A percentile compares a stretch with the other conserved stretches of the same genome.
Evolutionary conservation across 64 coral and sea anemone species (phyloP).

Genomic region (Cladopsammia gracilis): DNA sequence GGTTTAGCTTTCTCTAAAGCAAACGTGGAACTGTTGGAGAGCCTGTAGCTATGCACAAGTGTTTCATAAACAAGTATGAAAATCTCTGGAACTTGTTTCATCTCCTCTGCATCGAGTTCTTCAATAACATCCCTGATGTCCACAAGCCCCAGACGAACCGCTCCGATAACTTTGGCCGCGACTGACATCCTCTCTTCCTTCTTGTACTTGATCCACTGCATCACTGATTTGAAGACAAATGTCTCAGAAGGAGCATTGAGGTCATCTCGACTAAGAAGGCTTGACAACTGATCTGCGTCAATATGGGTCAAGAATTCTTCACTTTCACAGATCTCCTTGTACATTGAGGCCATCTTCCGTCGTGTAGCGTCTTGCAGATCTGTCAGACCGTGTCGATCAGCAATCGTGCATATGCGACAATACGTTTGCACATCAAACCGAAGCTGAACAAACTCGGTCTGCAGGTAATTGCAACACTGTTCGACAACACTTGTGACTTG

Average conservation of each 20-base stretch:
- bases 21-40: slow-evolving; percentile 1
- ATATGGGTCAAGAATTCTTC: neutral
- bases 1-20: slow-evolving; percentile 10
- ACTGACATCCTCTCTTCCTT: slow-evolving; percentile 3
- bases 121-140: neutral
- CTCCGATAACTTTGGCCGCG: neutral
- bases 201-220: slow-evolving; percentile 11
- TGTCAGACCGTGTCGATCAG: slow-evolving; percentile 1
- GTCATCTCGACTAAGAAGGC: neutral
- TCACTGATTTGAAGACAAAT: neutral
- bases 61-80: no score
- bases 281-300: neutral
- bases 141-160: slow-evolving; percentile 31
- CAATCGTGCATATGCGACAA: neutral
- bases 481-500: neutral
- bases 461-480: neutral
- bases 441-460: neutral
- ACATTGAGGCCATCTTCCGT: neutral
- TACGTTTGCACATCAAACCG: neutral
- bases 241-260: neutral
- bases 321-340: neutral
- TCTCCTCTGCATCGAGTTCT: neutral
- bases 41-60: neutral
- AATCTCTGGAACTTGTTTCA: neutral
- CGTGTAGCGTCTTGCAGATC: neutral